Base-by-base conservation (phyloP, 2,888 invertebrate species). In the Diaprepes abbreviatus region DNA sequence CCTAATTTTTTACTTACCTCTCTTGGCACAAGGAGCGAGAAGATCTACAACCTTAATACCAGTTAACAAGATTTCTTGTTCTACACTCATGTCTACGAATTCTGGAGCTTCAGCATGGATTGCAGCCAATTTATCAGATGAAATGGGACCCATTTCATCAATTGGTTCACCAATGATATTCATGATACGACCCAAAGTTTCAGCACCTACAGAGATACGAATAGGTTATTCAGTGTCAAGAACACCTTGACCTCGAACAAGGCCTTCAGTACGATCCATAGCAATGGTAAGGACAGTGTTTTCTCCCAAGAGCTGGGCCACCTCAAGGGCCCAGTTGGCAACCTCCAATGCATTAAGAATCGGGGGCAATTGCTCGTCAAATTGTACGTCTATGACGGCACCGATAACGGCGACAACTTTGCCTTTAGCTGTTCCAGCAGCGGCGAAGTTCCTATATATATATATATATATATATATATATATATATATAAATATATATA, bases 311-410 rank as follows among this genome's bases (percentile, higher is more conserved):
- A 84, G 84, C 75, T 82, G 83, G 28, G 85, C 83, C 77, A 84
- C 79, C 82, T 83, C 62, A 7, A 70, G 33, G 54, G 86, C 88
- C 81, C 94, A 92, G 82, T 93, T 92, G 80, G 92, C 89, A 0
- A 98, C 97, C 85, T 97, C 96, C 74, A 98, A 87, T 17, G 97
- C 96, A 85, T 97, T 98, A 73, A 98, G 88, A 82, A 98, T 98
- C 7, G 94, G 94, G 31, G 98, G 98, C 64, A 98, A 87, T 17
- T 89, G 87, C 68, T 92, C 92, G 58, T 96, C 96, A 80, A 98
- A 98, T 83, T 97, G 96, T 0, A 96, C 96, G 83, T 98, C 98
- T 40, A 98, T 97, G 73, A 98, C 97, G 78, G 98, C 97, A 85
- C 97, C 97, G 82, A 98, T 98, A 63, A 98, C 97, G 78, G 94